These are phyloP conservation scores for Xenus cinereus DNA, from an alignment of 2,113 vertebrate genomes.

Conservation along the genomic window DNA sequence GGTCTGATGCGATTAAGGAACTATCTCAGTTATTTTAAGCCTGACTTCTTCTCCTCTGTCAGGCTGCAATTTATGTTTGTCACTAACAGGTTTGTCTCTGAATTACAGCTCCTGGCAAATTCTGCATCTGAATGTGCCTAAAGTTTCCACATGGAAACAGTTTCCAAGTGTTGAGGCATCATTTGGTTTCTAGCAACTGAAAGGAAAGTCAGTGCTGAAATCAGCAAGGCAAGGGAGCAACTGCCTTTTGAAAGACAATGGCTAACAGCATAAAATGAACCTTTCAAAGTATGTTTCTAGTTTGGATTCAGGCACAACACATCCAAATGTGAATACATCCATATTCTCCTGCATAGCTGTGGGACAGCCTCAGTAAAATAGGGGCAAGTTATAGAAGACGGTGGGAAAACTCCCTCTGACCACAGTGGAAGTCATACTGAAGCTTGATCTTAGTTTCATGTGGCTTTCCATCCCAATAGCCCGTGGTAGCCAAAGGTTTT, in stretches of 20 bases:
- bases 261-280: neutral
- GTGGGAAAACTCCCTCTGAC: neutral
- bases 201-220: neutral
- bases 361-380: neutral
- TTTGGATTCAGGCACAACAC: neutral
- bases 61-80: neutral
- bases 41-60: neutral
- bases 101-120: neutral
- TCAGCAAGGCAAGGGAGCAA: neutral
- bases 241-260: neutral
- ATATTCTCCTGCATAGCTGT: neutral
- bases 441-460: neutral
- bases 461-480: neutral
- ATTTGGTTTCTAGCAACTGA: neutral
- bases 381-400: rapidly evolving
- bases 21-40: neutral
- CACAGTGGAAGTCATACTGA: neutral
- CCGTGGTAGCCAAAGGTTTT: neutral
- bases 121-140: neutral
- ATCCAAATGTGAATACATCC: rapidly evolving
- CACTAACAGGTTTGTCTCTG: neutral
- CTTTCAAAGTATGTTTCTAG: neutral
- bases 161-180: neutral
- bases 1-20: neutral
- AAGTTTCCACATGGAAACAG: neutral